These are phyloP conservation scores for Oscheius sp. DNA, from an alignment of 2,888 invertebrate species.

Conservation along the genomic window DNA sequence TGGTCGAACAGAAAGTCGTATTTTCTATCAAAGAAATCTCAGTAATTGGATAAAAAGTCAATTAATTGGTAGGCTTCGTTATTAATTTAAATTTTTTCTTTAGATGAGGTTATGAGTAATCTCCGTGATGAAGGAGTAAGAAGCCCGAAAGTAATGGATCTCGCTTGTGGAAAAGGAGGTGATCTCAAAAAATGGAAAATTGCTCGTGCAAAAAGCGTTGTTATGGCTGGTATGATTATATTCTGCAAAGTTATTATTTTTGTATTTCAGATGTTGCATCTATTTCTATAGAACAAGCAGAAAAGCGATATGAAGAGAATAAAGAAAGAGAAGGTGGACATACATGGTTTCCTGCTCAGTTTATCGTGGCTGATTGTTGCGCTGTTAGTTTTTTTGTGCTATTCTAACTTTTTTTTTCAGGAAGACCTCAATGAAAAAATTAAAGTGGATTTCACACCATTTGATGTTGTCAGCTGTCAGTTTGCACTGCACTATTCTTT, in stretches of 20 bases:
- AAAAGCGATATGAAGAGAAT: slow-evolving; percentile 83
- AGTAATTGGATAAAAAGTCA: slow-evolving; percentile 99
- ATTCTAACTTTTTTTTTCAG: slow-evolving; percentile 15
- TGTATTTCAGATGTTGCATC: slow-evolving; percentile 81
- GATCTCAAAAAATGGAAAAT: slow-evolving; percentile 88
- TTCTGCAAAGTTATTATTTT: neutral
- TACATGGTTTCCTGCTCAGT: slow-evolving; percentile 82
- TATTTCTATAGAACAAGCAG: slow-evolving; percentile 89
- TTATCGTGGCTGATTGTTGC: slow-evolving; percentile 85
- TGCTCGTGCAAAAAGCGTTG: slow-evolving; percentile 53
- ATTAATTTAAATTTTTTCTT: slow-evolving; percentile 22
- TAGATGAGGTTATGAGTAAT: slow-evolving; percentile 47
- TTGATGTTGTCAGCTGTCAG: slow-evolving; percentile 94
- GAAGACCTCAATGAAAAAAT: neutral
- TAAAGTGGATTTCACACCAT: slow-evolving; percentile 59
- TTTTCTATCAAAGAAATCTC: slow-evolving; percentile 92
- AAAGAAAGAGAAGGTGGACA: slow-evolving; percentile 66
- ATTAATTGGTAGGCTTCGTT: slow-evolving; percentile 81
- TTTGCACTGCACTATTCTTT: slow-evolving; percentile 96
- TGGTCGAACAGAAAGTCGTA: slow-evolving; percentile 85
- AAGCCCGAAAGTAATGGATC: slow-evolving; percentile 80
- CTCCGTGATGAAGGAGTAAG: slow-evolving; percentile 31
- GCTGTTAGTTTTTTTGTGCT: slow-evolving; percentile 1
- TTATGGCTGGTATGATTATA: slow-evolving; percentile 63
- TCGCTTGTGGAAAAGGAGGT: slow-evolving; percentile 98